Base-by-base conservation (phyloP, 2,888 invertebrate species). In the Eristalinus aeneus region DNA sequence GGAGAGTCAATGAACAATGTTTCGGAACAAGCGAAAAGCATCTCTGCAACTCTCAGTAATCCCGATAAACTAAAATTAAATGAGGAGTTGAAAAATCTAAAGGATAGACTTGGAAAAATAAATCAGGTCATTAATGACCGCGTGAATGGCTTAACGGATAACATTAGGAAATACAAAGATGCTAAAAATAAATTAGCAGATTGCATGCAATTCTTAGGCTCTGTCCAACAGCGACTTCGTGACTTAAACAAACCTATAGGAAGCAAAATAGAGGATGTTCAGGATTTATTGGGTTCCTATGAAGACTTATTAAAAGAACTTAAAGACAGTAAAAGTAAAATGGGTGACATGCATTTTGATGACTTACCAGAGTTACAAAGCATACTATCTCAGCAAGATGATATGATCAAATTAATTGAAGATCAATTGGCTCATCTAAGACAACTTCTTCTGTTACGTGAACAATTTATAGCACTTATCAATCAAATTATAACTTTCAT, bases 401-500 rank as follows among this genome's bases (percentile, higher is more conserved):
- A 98, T 89, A 93, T 98, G 72, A 96, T 97, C 89, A 95, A 95
- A 89, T 94, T 96, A 2, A 96, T 98, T 79, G 97, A 98, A 93
- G 96, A 97, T 85, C 97, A 97, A 92, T 95, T 97, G 88, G 95
- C 96, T 0, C 96, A 95, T 91, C 93, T 98, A 8, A 95, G 96
- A 88, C 96, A 97, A 89, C 93, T 98, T 0, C 91, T 98, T 12
- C 91, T 97, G 1, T 91, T 98, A 10, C 94, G 98, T 12, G 98
- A 98, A 91, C 98, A 98, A 90, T 98, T 97, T 92, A 95, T 97
- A 72, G 96, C 96, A 0, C 93, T 98, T 4, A 95, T 98, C 6
- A 96, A 96, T 65, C 97, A 98, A 92, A 97, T 98, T 31, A 96
- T 96, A 91, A 96, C 96, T 1, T 98, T 98, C 89, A 96, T 98